phyloP scores from a whole-genome alignment of 2,888 invertebrate species.

The Diplazon laetatorius region DNA sequence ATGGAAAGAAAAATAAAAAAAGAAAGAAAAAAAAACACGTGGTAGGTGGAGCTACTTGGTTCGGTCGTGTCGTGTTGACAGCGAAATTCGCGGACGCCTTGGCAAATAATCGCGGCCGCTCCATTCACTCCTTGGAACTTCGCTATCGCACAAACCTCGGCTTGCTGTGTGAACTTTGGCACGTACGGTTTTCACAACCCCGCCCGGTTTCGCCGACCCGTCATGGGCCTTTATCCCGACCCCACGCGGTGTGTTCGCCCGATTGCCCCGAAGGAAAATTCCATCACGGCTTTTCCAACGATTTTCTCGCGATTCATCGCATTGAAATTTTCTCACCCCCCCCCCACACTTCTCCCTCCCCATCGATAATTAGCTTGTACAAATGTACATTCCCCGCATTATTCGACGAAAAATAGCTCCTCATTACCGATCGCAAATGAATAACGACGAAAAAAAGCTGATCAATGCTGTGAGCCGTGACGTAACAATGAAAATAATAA shows the following conservation, averaged over 20 bases:
- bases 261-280: constrained; percentile 56
- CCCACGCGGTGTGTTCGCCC: constrained; percentile 18
- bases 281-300: constrained; percentile 57
- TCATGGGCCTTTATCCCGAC: background rate
- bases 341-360: background rate
- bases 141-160: constrained; percentile 37
- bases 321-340: constrained; percentile 24
- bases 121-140: constrained; percentile 44
- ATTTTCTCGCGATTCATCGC: constrained; percentile 42
- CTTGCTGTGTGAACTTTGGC: constrained; percentile 55
- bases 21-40: constrained; percentile 6
- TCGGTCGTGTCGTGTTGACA: constrained; percentile 59
- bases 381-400: constrained; percentile 15
- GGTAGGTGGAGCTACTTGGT: constrained; percentile 32
- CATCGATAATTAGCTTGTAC: constrained; percentile 43
- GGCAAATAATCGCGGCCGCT: constrained; percentile 58
- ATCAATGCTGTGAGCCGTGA: constrained; percentile 6
- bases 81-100: constrained; percentile 56
- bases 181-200: constrained; percentile 50
- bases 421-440: background rate
- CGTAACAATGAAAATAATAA: background rate
- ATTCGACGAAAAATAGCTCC: background rate
- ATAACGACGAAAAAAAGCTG: background rate
- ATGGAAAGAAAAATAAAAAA: constrained; percentile 8
- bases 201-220: background rate